A percentile compares a stretch with the other conserved stretches of the same genome.
Conservation (phyloP, 2,113 vertebrate genomes). For the Corythaeola cristata region DNA sequence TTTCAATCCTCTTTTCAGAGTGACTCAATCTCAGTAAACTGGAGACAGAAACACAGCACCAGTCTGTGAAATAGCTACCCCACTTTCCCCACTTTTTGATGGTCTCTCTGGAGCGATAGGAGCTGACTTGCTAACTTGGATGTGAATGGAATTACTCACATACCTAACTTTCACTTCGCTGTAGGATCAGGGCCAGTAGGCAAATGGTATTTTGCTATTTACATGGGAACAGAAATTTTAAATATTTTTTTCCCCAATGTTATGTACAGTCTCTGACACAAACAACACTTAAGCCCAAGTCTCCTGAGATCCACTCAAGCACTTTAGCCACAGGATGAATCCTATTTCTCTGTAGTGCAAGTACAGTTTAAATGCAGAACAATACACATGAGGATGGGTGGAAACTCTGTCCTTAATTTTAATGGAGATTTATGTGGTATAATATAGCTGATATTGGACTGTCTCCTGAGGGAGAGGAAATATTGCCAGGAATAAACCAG, state of each 20-base stretch:
- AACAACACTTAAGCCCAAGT: not conserved
- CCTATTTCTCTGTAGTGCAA: not conserved
- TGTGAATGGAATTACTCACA: not conserved
- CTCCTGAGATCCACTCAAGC: not conserved
- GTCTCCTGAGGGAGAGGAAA: not conserved
- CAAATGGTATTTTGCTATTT: not conserved
- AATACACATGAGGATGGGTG: not conserved
- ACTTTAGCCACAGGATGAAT: not conserved
- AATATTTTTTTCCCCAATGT: not conserved
- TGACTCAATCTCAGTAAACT: not conserved
- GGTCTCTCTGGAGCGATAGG: not conserved
- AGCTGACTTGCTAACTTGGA: not conserved
- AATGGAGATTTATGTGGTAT: slow-evolving; percentile 28
- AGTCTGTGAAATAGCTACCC: not conserved
- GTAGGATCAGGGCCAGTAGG: not conserved
- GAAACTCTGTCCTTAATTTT: slow-evolving; percentile 43
- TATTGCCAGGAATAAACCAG: slow-evolving; percentile 6
- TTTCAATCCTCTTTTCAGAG: not conserved
- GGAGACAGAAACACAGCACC: not conserved
- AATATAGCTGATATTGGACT: slow-evolving; percentile 1
- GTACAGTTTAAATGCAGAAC: not conserved
- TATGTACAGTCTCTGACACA: not conserved
- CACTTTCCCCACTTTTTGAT: not conserved
- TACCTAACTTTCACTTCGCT: not conserved
- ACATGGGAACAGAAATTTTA: not conserved